Base-by-base conservation (phyloP, 1,140 invertebrate genomes). In the Pentalonia nigronervosa region DNA sequence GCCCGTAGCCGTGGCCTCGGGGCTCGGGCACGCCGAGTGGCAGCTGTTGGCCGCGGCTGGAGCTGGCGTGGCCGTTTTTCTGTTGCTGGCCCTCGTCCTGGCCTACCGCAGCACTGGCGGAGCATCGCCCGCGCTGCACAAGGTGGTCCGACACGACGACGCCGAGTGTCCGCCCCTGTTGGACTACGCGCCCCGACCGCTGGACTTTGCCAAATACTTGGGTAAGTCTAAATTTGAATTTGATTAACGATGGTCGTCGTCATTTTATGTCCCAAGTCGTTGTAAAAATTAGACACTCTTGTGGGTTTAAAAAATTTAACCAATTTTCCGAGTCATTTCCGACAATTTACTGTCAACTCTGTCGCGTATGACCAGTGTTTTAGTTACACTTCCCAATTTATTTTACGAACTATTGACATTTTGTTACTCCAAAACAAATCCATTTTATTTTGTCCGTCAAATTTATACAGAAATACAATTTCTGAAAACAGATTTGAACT, bases 1-100 rank as follows among this genome's bases (percentile, higher is more conserved):
- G 9, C 91, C 91, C n/a, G 81, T 76, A 7, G 50, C 76, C n/a
- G 91, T 45, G 6, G 48, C 76, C 21, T 41, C 90, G 11, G 41
- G 56, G 6, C 45, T 76, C 0, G 90, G 83, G 7, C 67, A 47
- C 76, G 41, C 60, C 56, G 50, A 91, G 21, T 91, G 94, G 67
- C 94, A 94, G 45, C n/a, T 93, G 48, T 23, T 91, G 91, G 86
- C 92, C 48, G 94, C 48, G 50, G 94, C 56, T 41, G 91, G 91
- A 20, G 89, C 89, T 23, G 56, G 94, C 36, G 91, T 81, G 25
- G 91, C 94, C 50, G 86, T 93, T 48, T 89, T 94, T n/a, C 56
- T 94, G 20, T 90, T 93, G 84, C 17, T 94, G 53, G 90, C 90
- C n/a, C 81, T 94, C 0, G 47, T 81, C 7, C n/a, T 94, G 30